Evolutionary conservation across 2,797 vertebrate genomes (phyloP).

Genomic region (Falco biarmicus): DNA sequence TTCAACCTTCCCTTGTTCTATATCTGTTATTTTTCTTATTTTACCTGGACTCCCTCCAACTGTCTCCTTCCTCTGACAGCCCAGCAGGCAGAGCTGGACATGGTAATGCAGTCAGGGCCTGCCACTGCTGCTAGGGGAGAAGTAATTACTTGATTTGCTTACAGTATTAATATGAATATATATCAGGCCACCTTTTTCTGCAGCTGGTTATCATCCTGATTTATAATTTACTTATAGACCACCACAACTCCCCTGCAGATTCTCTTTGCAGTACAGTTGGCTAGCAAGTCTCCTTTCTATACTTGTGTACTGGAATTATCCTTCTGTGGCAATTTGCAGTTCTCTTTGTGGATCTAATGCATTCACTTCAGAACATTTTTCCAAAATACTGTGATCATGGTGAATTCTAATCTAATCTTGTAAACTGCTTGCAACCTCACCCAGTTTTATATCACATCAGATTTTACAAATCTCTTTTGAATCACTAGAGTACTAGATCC

Average conservation of each 20-base stretch:
- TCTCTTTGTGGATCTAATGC: neutral
- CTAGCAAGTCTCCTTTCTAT: neutral
- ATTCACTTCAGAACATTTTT: neutral
- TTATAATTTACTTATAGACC: neutral
- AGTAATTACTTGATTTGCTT: neutral
- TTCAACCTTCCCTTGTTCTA: neutral
- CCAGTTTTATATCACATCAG: neutral
- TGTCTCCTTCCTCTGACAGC: neutral
- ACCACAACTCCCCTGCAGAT: neutral
- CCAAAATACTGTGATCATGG: neutral
- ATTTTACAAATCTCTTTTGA: neutral
- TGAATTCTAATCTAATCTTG: neutral
- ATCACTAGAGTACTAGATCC: neutral
- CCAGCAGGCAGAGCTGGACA: neutral
- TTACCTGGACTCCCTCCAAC: slow-evolving; percentile 9
- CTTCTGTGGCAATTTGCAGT: neutral
- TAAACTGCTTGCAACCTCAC: neutral
- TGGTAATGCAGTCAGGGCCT: neutral
- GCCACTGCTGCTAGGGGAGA: neutral
- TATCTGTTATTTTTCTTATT: slow-evolving; percentile 25
- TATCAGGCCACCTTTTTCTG: neutral
- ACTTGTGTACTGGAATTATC: neutral
- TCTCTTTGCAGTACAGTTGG: neutral
- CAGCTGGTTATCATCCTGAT: neutral
- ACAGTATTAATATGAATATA: neutral